phyloP scores from a whole-genome alignment of 1,140 invertebrate genomes.

The Drosophila erecta region DNA sequence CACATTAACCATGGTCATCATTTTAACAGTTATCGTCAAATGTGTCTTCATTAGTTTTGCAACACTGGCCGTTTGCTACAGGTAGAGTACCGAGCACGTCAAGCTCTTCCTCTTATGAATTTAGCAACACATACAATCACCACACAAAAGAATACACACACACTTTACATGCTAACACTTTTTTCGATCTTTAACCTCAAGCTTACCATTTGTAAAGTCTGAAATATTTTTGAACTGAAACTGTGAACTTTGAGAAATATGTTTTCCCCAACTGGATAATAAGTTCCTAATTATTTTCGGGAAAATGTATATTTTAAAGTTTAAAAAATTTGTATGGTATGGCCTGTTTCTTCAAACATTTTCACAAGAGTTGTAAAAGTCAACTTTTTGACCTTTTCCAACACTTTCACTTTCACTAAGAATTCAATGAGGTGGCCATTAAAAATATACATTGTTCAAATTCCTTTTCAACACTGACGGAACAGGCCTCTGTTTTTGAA shows the following conservation, averaged over 20 bases:
- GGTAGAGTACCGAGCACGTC: slow-evolving; percentile 89
- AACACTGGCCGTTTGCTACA: slow-evolving; percentile 97
- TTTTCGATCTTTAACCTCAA: slow-evolving; percentile 2
- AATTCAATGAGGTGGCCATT: neutral
- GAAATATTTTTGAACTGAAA: neutral
- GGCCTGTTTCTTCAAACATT: neutral
- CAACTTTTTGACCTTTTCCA: neutral
- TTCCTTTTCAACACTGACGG: neutral
- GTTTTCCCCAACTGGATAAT: neutral
- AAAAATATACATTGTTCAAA: neutral
- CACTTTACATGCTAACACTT: slow-evolving; percentile 5
- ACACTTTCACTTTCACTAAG: neutral
- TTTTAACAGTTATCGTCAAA: slow-evolving; percentile 95
- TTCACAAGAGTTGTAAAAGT: neutral
- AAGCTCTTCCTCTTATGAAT: slow-evolving; percentile 30
- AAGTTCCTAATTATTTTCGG: neutral
- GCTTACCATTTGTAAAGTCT: neutral
- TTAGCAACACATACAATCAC: slow-evolving; percentile 20
- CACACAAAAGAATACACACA: slow-evolving; percentile 18
- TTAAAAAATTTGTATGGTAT: neutral
- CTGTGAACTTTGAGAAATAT: neutral
- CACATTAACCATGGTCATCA: slow-evolving; percentile 95
- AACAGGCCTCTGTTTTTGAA: neutral
- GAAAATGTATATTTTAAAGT: neutral
- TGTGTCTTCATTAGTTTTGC: slow-evolving; percentile 97